Base-by-base conservation (phyloP, 2,797 vertebrate species). In the Pogonophryne albipinna region DNA sequence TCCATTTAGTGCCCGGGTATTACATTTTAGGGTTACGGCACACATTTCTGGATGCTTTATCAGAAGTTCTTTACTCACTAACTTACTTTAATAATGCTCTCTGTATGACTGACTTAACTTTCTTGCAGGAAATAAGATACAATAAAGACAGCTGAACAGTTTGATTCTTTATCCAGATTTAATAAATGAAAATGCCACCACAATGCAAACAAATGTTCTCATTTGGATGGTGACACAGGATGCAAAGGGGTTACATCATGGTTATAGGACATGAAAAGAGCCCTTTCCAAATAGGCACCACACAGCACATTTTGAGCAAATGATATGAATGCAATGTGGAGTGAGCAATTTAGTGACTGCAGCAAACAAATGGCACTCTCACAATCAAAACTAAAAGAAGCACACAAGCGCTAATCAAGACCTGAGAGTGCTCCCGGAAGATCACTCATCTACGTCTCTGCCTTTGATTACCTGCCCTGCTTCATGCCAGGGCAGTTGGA, bases 401-500 rank as follows among this genome's bases (percentile, higher is more conserved):
- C 80, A 74, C 73, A 78, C 70, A 66, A 49, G 68, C 70, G 55
- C 82, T 83, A 84, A 92, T 90, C 75, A 86, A 77, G 72, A 66
- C 66, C 16, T 51, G 74, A 16, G 68, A 79, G 76, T 86, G 76
- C 87, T 75, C 63, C 78, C 51, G 82, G 81, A 78, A 50, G 76
- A 79, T 85, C 80, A 69, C 80, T 93, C 83, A 71, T 89, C 82
- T 76, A 46, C 69, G 61, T 79, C 69, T 83, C 67, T 85, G 78
- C 70, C 71, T 88, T 84, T 92, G 81, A 91, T 90, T 86, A 92
- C 86, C 83, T 88, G 81, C 70, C 69, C 71, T 10, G 71, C 81
- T 79, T 82, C 78, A 78, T 68, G 74, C 47, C 51, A 86, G 75
- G 78, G 78, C 74, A 84, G 62, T 41, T 78, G 79, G 81, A 85